phyloP scores from a whole-genome alignment of 2,888 invertebrate species.

The Cryptocephalus moraei region DNA sequence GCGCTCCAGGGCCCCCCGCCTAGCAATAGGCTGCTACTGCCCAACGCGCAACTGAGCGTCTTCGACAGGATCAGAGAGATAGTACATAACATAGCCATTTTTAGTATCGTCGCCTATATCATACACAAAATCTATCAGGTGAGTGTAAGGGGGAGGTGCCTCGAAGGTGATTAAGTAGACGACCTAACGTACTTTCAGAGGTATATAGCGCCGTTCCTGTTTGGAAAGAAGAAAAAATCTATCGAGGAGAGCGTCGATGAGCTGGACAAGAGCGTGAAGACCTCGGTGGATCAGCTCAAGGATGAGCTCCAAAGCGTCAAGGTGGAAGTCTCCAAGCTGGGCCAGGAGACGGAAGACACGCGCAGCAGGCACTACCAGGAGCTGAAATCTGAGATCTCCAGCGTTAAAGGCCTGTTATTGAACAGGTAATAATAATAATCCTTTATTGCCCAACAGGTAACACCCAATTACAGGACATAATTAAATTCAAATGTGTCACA shows the following conservation, averaged over 20 bases:
- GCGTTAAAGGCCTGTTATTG: conserved; percentile 62
- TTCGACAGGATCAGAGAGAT: conserved; percentile 54
- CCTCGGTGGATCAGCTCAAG: conserved; percentile 49
- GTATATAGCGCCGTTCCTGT: conserved; percentile 55
- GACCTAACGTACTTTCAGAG: conserved; percentile 36
- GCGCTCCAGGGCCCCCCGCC: conserved; percentile 22
- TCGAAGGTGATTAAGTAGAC: too few species aligned
- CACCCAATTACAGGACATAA: too few species aligned
- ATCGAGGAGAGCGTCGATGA: conserved; percentile 58
- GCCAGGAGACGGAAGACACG: conserved; percentile 36
- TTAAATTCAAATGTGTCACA: too few species aligned
- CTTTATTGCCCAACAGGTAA: too few species aligned
- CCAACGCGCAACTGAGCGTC: conserved; percentile 32
- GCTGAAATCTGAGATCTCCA: conserved; percentile 58
- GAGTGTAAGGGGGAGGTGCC: conserved; percentile 12
- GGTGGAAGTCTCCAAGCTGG: conserved; percentile 49
- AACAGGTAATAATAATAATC: conserved; percentile 44
- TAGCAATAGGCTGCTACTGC: conserved; percentile 8
- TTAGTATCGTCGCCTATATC: conserved; percentile 69
- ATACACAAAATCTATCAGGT: conserved; percentile 78
- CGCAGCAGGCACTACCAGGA: conserved; percentile 52
- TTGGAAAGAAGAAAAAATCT: conserved; percentile 54
- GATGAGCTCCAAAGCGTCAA: conserved; percentile 55
- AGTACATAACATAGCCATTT: conserved; percentile 60
- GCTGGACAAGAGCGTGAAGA: conserved; percentile 55